phyloP scores from a whole-genome alignment of 2,888 invertebrate species.

The Xestia sexstrigata region DNA sequence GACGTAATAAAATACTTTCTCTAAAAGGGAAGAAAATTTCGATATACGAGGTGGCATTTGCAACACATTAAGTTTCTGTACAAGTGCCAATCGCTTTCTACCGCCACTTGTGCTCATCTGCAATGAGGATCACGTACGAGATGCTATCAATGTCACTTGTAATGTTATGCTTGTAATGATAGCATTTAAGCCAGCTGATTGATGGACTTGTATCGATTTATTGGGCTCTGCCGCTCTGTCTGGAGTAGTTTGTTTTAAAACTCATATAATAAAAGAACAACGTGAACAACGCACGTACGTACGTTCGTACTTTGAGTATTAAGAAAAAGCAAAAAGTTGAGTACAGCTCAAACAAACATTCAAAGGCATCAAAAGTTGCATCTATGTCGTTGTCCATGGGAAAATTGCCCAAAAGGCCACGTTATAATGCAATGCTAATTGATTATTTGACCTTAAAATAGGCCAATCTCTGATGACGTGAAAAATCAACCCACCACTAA shows the following conservation, averaged over 20 bases:
- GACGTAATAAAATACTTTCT: conserved; percentile 66
- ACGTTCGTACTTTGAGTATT: not conserved
- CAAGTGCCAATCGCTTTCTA: conserved; percentile 69
- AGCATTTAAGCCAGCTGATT: conserved; percentile 27
- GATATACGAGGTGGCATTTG: conserved; percentile 52
- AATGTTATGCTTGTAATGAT: conserved; percentile 43
- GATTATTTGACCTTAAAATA: not conserved
- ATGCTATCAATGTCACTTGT: conserved; percentile 54
- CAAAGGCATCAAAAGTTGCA: not conserved
- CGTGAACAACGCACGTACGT: too few species aligned
- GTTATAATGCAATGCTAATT: not conserved
- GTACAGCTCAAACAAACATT: not conserved
- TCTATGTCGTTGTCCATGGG: too few species aligned
- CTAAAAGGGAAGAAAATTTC: conserved; percentile 59
- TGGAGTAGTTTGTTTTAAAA: not conserved
- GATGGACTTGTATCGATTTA: conserved; percentile 11
- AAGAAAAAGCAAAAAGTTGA: not conserved
- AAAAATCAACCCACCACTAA: not conserved
- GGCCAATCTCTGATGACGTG: not conserved
- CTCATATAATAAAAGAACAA: not conserved
- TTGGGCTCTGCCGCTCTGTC: not conserved
- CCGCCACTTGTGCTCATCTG: conserved; percentile 57
- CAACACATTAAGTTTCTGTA: conserved; percentile 65
- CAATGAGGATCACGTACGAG: conserved; percentile 59
- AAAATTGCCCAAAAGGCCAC: not conserved